phyloP scores from a whole-genome alignment of 2,113 vertebrate genomes.

The Orcinus orca region DNA sequence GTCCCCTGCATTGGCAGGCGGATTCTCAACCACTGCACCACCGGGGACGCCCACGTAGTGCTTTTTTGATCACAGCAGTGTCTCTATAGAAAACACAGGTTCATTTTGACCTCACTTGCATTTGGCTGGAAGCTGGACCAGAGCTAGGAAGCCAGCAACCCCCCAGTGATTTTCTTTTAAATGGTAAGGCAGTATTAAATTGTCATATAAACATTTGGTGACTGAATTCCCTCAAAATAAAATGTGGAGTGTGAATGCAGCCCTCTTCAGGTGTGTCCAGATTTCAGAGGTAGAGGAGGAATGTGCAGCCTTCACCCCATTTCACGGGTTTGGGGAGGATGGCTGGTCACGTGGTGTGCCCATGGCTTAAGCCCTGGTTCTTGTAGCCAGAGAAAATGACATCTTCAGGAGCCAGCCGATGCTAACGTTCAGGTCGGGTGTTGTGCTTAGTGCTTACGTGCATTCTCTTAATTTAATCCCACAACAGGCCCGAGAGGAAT shows the following conservation, averaged over 20 bases:
- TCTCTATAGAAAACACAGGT: neutral
- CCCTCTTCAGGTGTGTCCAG: neutral
- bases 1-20: no score
- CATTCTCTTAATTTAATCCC: slow-evolving; percentile 28
- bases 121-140: neutral
- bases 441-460: neutral
- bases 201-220: neutral
- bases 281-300: neutral
- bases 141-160: neutral
- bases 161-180: neutral
- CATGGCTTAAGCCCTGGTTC: neutral
- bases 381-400: neutral
- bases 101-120: neutral
- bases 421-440: neutral
- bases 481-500: neutral
- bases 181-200: neutral
- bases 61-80: neutral
- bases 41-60: no score
- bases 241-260: neutral
- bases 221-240: neutral
- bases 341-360: neutral
- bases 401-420: neutral
- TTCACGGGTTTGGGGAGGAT: neutral
- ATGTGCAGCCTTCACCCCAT: neutral
- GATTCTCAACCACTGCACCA: no score